Base-by-base conservation (phyloP, 2,797 vertebrate species). In the Semotilus atromaculatus region DNA sequence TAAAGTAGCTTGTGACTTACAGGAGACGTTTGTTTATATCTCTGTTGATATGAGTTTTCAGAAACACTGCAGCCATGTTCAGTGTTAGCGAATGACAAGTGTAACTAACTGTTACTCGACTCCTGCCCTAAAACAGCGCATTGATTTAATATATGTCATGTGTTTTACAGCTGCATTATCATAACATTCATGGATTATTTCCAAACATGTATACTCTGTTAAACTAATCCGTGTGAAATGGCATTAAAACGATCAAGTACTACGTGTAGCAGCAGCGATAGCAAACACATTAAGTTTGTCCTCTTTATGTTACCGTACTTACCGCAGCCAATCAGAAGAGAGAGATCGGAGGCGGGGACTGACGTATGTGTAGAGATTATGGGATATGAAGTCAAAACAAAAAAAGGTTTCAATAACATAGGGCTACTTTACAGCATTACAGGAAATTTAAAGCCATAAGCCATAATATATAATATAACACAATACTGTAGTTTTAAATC, bases 41-140 rank as follows among this genome's bases (percentile, higher is more conserved):
- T 77, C 64, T 60, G 34, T 40, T 55, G 48, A 26, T 66, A 8
- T 36, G 51, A 36, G 51, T 58, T 58, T 29, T 71, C 36, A 85
- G 68, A 64, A 85, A 80, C 67, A 73, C 34, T 29, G 83, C 43
- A 73, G 83, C 83, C 83, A 85, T 85, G 83, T 21, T 80, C 3
- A 1, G 40, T 29, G 73, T 85, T 80, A 85, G 83, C 76, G 64
- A 73, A 7, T 13, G 43, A 26, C 23, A 51, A 21, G 34, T n/a
- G 16, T 1, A 40, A 16, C 13, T 36, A 53, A 53, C 51, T 18
- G 51, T 21, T 53, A 68, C 62, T 53, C 81, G 58, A 66, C 36
- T 68, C 45, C 19, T 58, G 34, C 26, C n/a, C 13, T 4, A 3
- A 40, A 77, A 83, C 48, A 43, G 36, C 48, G 11, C 34, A 19